These are phyloP conservation scores for Callipepla squamata DNA, from an alignment of 2,113 vertebrate species.

Conservation along the genomic window DNA sequence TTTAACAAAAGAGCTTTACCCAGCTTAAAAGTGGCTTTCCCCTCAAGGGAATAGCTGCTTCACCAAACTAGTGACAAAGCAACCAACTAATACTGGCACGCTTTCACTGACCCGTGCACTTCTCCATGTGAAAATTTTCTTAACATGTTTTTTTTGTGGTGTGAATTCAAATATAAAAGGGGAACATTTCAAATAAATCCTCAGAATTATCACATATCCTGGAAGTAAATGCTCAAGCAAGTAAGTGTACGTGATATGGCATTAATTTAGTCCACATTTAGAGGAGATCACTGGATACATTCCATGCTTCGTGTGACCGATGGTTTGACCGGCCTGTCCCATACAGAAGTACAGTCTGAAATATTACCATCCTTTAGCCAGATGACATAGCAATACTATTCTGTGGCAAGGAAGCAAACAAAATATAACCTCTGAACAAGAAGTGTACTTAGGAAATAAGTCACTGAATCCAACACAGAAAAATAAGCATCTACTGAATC, in stretches of 20 bases:
- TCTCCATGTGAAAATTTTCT: neutral
- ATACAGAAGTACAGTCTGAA: neutral
- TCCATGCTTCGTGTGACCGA: neutral
- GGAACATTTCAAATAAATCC: neutral
- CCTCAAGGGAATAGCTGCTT: neutral
- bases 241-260: neutral
- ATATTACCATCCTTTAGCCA: neutral
- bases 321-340: neutral
- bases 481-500: neutral
- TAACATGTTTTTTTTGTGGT: neutral
- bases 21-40: slow-evolving; percentile 15
- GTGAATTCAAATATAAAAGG: neutral
- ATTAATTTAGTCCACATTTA: neutral
- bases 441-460: neutral
- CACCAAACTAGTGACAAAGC: neutral
- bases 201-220: neutral
- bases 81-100: neutral
- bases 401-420: neutral
- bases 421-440: neutral
- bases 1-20: neutral
- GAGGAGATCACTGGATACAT: neutral
- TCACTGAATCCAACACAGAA: neutral
- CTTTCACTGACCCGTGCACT: neutral
- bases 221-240: neutral
- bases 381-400: neutral